Percentiles rank a stretch among this genome's conserved stretches.
Conservation (phyloP, 2,797 vertebrate species). For the Melanotaenia nigrans region DNA sequence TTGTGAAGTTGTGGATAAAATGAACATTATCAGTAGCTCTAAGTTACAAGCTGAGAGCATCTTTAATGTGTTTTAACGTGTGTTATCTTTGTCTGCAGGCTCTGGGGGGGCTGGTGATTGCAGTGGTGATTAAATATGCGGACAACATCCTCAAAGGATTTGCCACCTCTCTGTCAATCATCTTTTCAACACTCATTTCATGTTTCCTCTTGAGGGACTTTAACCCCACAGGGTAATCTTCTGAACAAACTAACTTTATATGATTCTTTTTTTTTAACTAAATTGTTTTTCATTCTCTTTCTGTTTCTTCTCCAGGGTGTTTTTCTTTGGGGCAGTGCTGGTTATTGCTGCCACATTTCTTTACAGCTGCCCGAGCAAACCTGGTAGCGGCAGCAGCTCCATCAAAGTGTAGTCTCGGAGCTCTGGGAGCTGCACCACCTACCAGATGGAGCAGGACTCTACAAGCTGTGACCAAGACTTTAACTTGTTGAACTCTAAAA, state of each 20-base stretch:
- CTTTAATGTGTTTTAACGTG: not conserved
- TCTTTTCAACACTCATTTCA: conserved; percentile 93
- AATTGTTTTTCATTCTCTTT: conserved; percentile 1
- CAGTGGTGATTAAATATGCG: conserved; percentile 97
- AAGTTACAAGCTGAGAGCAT: not conserved
- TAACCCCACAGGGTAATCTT: conserved; percentile 89
- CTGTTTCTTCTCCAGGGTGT: conserved; percentile 80
- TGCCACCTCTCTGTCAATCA: conserved; percentile 95
- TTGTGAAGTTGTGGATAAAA: too few species aligned
- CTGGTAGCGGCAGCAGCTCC: conserved; percentile 76
- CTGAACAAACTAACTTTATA: not conserved
- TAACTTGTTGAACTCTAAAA: not conserved
- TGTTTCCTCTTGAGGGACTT: conserved; percentile 97
- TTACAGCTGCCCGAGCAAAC: conserved; percentile 89
- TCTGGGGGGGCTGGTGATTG: conserved; percentile 92
- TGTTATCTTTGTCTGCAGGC: conserved; percentile 81
- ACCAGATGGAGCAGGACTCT: conserved; percentile 18
- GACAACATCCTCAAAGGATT: conserved; percentile 99
- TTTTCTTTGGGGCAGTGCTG: conserved; percentile 91
- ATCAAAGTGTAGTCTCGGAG: conserved; percentile 81
- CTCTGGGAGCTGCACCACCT: conserved; percentile 7
- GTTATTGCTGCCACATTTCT: conserved; percentile 96
- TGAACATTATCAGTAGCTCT: too few species aligned
- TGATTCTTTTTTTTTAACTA: not conserved
- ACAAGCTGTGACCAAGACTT: conserved; percentile 6